Percentiles rank a stretch among this genome's conserved stretches.
Evolutionary conservation across 2,888 invertebrate species (phyloP).

Genomic region (Lamellibrachia satsuma): DNA sequence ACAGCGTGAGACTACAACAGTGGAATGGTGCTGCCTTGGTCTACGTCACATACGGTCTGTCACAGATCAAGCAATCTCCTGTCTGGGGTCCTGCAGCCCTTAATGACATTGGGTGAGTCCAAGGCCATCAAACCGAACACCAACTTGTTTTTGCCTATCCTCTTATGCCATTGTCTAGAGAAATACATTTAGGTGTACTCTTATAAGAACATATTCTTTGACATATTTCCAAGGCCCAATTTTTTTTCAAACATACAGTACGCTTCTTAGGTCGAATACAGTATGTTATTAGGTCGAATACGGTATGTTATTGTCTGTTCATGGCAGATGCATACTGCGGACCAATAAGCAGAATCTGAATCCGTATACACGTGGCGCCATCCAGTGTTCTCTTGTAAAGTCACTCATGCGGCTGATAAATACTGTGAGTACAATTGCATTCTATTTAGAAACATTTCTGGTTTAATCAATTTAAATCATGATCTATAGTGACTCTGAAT

Average conservation of each 20-base stretch:
- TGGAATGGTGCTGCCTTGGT: neutral
- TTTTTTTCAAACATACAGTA: no score
- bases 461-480: no score
- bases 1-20: neutral
- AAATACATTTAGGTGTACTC: no score
- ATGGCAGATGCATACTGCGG: neutral
- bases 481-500: no score
- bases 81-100: neutral
- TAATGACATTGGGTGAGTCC: neutral
- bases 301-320: neutral
- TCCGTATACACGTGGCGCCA: constrained; percentile 4
- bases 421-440: neutral
- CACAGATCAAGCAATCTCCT: neutral
- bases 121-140: no score
- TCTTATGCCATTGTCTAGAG: no score
- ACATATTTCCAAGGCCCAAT: no score
- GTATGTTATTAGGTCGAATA: neutral
- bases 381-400: constrained; percentile 7
- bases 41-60: neutral
- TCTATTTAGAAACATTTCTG: no score
- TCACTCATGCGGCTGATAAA: neutral
- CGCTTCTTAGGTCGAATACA: no score
- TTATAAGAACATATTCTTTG: no score
- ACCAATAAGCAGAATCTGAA: neutral
- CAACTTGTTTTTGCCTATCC: no score